phyloP scores from a whole-genome alignment of 2,113 vertebrate species.

The Nothobranchius kuhntae region DNA sequence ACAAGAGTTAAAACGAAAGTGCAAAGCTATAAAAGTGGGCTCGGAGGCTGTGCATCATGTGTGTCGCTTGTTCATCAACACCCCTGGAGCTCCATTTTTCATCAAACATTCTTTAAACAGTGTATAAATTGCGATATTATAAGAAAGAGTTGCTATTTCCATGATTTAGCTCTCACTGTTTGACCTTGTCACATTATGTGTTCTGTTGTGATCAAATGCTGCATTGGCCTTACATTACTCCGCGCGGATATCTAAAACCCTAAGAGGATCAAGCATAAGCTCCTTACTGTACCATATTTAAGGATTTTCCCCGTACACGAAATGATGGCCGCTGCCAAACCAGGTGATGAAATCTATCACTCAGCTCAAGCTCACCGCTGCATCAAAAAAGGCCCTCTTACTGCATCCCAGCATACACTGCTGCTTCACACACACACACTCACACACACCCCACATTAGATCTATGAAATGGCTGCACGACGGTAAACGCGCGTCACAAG shows the following conservation, averaged over 20 bases:
- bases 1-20: conserved; percentile 8
- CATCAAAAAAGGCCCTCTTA: conserved; percentile 7
- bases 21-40: background rate
- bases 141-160: background rate
- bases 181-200: conserved; percentile 42
- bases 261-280: conserved; percentile 69
- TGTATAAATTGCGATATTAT: background rate
- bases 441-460: conserved; percentile 1
- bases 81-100: background rate
- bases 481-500: conserved; percentile 2
- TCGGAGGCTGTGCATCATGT: background rate
- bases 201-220: conserved; percentile 43
- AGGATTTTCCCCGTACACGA: conserved; percentile 49
- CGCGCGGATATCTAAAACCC: conserved; percentile 45
- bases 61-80: background rate
- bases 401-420: conserved; percentile 3
- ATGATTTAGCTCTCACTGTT: background rate
- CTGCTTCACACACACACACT: background rate
- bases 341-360: conserved; percentile 42
- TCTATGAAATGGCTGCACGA: background rate
- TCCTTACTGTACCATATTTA: conserved; percentile 57
- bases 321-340: conserved; percentile 48
- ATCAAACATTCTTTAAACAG: background rate
- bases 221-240: conserved; percentile 63
- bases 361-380: conserved; percentile 21